These are phyloP conservation scores for Patella vulgata DNA, from an alignment of 1,140 invertebrate species.

Conservation along the genomic window DNA sequence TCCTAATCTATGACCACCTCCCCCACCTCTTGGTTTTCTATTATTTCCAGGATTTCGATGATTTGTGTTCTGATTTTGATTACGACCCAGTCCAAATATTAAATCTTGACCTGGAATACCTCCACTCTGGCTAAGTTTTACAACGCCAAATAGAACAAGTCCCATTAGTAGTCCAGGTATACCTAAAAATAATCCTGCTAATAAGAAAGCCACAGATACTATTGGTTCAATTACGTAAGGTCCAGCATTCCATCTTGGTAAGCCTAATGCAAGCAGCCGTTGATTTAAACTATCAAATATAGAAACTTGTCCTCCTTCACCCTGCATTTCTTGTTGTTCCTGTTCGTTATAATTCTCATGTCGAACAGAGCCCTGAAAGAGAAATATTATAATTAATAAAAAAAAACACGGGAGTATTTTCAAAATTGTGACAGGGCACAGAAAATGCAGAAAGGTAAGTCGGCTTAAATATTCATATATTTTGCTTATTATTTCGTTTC, in stretches of 20 bases:
- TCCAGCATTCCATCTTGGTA: slow-evolving; percentile 44
- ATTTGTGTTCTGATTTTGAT: slow-evolving; percentile 1
- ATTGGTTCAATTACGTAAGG: slow-evolving; percentile 49
- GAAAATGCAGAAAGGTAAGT: background rate
- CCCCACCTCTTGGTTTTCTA: slow-evolving; percentile 10
- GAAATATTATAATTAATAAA: slow-evolving; percentile 1
- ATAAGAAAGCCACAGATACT: slow-evolving; percentile 40
- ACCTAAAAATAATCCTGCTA: slow-evolving; percentile 47
- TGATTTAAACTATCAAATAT: slow-evolving; percentile 51
- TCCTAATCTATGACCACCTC: slow-evolving; percentile 37
- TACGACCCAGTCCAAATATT: slow-evolving; percentile 15
- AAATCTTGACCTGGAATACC: slow-evolving; percentile 23
- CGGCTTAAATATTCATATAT: background rate
- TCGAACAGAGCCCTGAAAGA: slow-evolving; percentile 27
- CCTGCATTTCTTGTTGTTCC: slow-evolving; percentile 4
- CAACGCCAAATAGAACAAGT: slow-evolving; percentile 45
- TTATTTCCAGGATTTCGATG: slow-evolving; percentile 1
- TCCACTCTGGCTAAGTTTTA: slow-evolving; percentile 34
- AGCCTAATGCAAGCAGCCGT: slow-evolving; percentile 38
- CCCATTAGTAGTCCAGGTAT: slow-evolving; percentile 49
- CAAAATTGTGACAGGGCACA: background rate
- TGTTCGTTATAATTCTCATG: slow-evolving; percentile 31
- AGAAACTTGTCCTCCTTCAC: slow-evolving; percentile 30
- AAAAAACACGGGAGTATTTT: background rate
- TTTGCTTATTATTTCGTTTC: background rate